Percentiles rank a stretch among this genome's conserved stretches.
These are phyloP conservation scores for Chrosomus eos DNA, from an alignment of 2,797 vertebrate genomes.

Conservation along the genomic window DNA sequence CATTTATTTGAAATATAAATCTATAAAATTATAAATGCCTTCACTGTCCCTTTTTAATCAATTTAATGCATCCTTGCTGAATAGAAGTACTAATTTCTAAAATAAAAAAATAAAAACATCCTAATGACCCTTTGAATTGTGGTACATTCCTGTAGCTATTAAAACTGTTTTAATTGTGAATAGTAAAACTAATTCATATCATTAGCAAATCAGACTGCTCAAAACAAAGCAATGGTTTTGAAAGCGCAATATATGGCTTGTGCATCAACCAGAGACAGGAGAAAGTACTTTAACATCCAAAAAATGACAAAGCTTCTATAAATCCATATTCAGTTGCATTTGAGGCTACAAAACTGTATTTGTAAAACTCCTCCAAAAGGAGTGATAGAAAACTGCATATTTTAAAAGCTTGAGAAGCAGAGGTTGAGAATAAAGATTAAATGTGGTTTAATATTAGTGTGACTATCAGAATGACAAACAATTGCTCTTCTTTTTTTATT, in stretches of 20 bases:
- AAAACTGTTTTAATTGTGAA: neutral
- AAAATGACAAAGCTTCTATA: neutral
- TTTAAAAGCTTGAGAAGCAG: neutral
- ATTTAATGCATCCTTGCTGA: neutral
- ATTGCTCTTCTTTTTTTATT: conserved; percentile 14
- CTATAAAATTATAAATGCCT: neutral
- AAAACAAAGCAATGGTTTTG: neutral
- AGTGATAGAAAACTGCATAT: neutral
- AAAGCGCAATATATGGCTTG: neutral
- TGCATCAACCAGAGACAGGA: neutral
- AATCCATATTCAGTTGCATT: conserved; percentile 4
- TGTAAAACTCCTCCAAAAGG: neutral
- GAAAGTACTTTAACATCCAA: neutral
- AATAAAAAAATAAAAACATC: neutral
- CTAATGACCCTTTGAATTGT: neutral
- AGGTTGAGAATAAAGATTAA: neutral
- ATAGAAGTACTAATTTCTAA: neutral
- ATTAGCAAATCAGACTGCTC: neutral
- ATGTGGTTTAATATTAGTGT: conserved; percentile 20
- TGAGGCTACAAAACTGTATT: neutral
- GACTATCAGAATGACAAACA: conserved; percentile 24
- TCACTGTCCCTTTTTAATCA: neutral
- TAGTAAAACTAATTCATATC: neutral
- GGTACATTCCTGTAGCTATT: neutral
- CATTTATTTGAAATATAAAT: neutral